Conservation (phyloP, 2,888 invertebrate genomes). For the Ochropacha duplaris region DNA sequence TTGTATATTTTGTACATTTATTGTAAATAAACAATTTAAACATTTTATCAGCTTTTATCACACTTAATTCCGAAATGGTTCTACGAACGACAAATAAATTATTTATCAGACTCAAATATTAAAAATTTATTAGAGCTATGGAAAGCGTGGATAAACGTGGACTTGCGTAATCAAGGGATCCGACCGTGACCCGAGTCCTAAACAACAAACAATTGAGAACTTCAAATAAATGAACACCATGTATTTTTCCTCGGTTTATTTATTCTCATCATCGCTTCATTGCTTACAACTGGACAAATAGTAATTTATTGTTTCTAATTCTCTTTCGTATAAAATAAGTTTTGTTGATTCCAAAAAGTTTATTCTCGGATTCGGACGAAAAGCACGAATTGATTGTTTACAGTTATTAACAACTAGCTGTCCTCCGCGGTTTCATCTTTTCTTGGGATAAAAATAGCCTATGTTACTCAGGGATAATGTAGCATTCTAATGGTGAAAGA, state of each 20-base stretch:
- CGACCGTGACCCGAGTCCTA: background rate
- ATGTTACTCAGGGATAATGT: too few species aligned
- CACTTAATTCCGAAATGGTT: background rate
- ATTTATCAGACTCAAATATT: background rate
- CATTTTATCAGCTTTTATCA: too few species aligned
- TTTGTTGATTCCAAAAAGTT: background rate
- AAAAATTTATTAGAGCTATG: background rate
- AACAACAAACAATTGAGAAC: background rate
- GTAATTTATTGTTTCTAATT: background rate
- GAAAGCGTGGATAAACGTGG: background rate
- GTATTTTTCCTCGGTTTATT: background rate
- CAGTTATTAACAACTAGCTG: too few species aligned
- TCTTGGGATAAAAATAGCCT: too few species aligned
- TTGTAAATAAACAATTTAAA: too few species aligned
- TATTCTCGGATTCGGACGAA: too few species aligned
- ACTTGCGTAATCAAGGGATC: background rate
- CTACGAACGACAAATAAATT: background rate
- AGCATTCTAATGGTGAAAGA: too few species aligned
- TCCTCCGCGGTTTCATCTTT: too few species aligned
- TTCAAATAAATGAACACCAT: background rate
- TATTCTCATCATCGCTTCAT: background rate
- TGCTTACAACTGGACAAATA: background rate
- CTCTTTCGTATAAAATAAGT: background rate
- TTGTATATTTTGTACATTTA: too few species aligned
- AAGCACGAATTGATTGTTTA: too few species aligned